Percentiles rank a stretch among this genome's conserved stretches.
Conservation (phyloP, 2,797 vertebrate genomes). For the Spinibarbus caldwelli region DNA sequence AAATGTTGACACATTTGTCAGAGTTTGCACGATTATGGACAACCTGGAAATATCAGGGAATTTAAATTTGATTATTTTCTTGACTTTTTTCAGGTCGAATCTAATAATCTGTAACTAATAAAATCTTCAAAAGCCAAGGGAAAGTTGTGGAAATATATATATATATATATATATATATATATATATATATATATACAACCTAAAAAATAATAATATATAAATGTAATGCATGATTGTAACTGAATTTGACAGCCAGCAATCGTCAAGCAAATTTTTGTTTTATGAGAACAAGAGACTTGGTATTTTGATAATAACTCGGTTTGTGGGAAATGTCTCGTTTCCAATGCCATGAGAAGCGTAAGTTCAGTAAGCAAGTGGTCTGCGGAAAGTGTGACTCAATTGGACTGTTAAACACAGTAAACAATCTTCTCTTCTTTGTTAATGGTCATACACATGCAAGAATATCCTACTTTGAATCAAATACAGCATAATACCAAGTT, state of each 20-base stretch:
- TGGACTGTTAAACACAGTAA: background rate
- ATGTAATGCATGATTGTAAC: background rate
- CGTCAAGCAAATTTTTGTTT: background rate
- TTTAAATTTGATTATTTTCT: background rate
- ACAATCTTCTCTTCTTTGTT: background rate
- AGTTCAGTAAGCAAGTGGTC: background rate
- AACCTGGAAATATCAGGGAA: background rate
- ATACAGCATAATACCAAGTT: background rate
- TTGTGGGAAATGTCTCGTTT: too few species aligned
- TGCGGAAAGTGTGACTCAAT: background rate
- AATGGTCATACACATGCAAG: background rate
- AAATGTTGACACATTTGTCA: background rate
- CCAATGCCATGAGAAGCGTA: background rate
- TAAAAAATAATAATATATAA: too few species aligned
- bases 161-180: too few species aligned
- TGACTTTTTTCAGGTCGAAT: background rate
- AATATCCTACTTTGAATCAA: background rate
- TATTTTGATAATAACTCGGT: background rate
- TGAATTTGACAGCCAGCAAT: background rate
- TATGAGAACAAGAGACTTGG: background rate
- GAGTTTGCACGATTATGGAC: background rate
- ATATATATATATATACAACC: too few species aligned
- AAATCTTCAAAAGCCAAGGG: background rate
- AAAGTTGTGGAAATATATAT: background rate
- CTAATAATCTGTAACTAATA: background rate